These are phyloP conservation scores for Clivina fossor DNA, from an alignment of 2,888 invertebrate species.

Conservation along the genomic window DNA sequence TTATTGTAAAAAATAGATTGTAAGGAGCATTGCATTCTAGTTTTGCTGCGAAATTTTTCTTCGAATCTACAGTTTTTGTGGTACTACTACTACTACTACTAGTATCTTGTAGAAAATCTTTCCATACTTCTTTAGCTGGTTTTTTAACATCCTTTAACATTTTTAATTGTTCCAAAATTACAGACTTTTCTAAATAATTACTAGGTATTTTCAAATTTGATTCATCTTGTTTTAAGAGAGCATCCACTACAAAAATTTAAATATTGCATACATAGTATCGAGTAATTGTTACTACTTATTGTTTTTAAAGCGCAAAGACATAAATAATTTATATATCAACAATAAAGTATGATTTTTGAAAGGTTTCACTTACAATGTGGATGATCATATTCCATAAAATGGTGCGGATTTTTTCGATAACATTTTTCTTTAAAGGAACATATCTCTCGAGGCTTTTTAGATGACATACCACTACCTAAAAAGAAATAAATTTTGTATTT, in stretches of 20 bases:
- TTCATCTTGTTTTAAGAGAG: slow-evolving; percentile 56
- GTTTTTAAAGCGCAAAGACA: too few relatives aligned
- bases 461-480: neutral
- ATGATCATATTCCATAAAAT: slow-evolving; percentile 80
- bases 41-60: slow-evolving; percentile 60
- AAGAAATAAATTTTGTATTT: slow-evolving; percentile 5
- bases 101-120: slow-evolving; percentile 14
- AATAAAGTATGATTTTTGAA: slow-evolving; percentile 7
- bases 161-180: slow-evolving; percentile 66
- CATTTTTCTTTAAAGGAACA: slow-evolving; percentile 80
- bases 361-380: slow-evolving; percentile 66
- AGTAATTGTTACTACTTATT: slow-evolving; percentile 4
- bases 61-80: neutral
- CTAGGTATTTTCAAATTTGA: slow-evolving; percentile 61
- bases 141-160: slow-evolving; percentile 49
- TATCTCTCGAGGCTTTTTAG: slow-evolving; percentile 52
- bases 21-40: slow-evolving; percentile 70
- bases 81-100: slow-evolving; percentile 12
- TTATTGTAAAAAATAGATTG: slow-evolving; percentile 73
- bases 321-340: slow-evolving; percentile 24
- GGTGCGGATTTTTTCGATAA: slow-evolving; percentile 81
- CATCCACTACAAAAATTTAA: slow-evolving; percentile 61
- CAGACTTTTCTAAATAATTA: slow-evolving; percentile 54
- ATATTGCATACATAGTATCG: too few relatives aligned
- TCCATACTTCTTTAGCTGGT: slow-evolving; percentile 15